phyloP scores from a whole-genome alignment of 1,140 invertebrate species.

The Tetramorium alpestre region DNA sequence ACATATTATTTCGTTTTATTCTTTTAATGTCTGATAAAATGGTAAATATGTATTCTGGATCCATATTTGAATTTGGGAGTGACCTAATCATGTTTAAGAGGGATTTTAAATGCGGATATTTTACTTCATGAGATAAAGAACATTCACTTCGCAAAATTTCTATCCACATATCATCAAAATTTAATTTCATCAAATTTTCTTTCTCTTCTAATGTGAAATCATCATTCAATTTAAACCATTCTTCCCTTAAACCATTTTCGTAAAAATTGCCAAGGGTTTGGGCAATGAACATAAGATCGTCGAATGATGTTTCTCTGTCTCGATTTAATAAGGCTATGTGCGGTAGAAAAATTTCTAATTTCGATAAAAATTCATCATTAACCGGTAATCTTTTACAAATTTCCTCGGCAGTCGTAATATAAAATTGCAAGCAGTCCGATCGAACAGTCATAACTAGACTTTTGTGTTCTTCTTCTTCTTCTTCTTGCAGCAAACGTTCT shows the following conservation, averaged over 20 bases:
- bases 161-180: background rate
- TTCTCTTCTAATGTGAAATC: background rate
- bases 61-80: background rate
- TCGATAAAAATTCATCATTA: background rate
- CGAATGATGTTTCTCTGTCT: background rate
- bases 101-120: background rate
- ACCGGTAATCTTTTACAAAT: background rate
- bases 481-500: background rate
- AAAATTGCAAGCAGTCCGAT: background rate
- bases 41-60: background rate
- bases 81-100: background rate
- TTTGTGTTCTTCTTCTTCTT: background rate
- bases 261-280: background rate
- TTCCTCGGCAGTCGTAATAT: background rate
- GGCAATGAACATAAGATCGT: background rate
- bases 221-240: background rate
- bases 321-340: background rate
- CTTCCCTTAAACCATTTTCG: background rate
- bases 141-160: background rate
- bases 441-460: background rate
- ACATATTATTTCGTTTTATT: constrained; percentile 1
- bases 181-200: background rate
- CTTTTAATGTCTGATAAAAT: background rate
- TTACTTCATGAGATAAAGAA: background rate
- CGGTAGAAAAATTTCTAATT: background rate